phyloP scores from a whole-genome alignment of 2,113 vertebrate genomes.

The Oreamnos americanus region DNA sequence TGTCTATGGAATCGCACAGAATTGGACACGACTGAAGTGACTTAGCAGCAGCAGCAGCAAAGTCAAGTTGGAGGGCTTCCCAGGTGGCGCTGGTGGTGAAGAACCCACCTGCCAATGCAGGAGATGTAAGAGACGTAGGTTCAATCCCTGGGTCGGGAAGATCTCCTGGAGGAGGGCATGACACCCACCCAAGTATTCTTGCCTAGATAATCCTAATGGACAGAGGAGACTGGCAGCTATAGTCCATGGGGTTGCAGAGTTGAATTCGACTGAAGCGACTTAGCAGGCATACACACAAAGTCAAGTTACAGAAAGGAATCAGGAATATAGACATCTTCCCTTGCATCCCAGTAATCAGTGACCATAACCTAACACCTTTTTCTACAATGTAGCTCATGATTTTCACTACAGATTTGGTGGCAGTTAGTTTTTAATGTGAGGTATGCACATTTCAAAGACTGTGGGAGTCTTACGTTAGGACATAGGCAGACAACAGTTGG shows the following conservation, averaged over 20 bases:
- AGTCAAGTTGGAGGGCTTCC: neutral
- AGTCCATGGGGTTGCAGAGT: neutral
- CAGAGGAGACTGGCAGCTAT: neutral
- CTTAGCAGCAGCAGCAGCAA: no score
- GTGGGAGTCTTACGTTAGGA: neutral
- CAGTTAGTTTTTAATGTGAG: neutral
- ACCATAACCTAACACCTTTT: neutral
- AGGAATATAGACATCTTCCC: neutral
- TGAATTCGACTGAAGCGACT: neutral
- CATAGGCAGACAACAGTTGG: neutral
- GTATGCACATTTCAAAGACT: neutral
- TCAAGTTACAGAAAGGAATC: neutral
- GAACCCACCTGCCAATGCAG: neutral
- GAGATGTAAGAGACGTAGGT: neutral
- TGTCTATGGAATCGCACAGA: no score
- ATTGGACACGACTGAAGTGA: no score
- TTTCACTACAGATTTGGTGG: neutral
- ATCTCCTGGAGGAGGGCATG: neutral
- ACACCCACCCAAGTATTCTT: neutral
- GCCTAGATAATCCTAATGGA: neutral
- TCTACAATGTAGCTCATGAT: neutral
- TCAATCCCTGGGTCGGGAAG: neutral
- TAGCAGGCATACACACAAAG: neutral
- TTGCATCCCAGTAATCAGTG: neutral
- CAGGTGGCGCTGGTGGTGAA: neutral